Evolutionary conservation across 2,888 invertebrate species (phyloP), one percentile per base, ranked within the genome.

Genomic region (Epistrophe eligans): DNA sequence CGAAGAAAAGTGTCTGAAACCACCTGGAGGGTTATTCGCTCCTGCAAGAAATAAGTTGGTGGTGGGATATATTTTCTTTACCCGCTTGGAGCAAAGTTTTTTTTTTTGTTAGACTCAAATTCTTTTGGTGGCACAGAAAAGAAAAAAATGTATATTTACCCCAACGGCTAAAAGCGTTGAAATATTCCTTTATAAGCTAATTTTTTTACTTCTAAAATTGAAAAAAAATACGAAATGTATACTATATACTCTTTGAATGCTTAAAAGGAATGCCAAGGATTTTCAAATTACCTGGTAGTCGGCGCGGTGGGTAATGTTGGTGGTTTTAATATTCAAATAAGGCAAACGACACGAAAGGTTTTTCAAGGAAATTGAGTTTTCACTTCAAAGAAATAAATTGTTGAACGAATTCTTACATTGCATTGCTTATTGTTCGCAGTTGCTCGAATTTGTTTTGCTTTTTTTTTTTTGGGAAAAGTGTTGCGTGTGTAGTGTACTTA

Each of bases 101-200:
- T 80, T 67, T 45, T 73, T 80, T n/a, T 70, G 17, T 64, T 45
- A n/a, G 64, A 8, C 28, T 67, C 35, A 55, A 40, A 81, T 64
- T 71, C 43, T 66, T 43, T 24, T 19, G 40, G 15, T 43, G 64
- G 64, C 28, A 64, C 13, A 13, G 32, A 40, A 35, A 73, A 45
- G 32, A 19, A 66, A 45, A 19, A 58, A 24, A 62, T 28, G 55
- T 77, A 64, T 10, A n/a, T 77, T 28, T 19, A 57, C 48, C 57
- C 72, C 38, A 58, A 24, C 10, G 50, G 19, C 48, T 19, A 15
- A 58, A 10, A 64, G 66, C 72, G 19, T 28, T 28, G 72, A 66
- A 67, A 77, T 80, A 72, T 80, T 73, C 71, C 72, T 81, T 84
- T 73, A 79, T 77, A 72, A 73, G 77, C 77, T 77, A 81, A 77